Conservation (phyloP, 2,113 vertebrate species). For the Neogobius melanostomus region DNA sequence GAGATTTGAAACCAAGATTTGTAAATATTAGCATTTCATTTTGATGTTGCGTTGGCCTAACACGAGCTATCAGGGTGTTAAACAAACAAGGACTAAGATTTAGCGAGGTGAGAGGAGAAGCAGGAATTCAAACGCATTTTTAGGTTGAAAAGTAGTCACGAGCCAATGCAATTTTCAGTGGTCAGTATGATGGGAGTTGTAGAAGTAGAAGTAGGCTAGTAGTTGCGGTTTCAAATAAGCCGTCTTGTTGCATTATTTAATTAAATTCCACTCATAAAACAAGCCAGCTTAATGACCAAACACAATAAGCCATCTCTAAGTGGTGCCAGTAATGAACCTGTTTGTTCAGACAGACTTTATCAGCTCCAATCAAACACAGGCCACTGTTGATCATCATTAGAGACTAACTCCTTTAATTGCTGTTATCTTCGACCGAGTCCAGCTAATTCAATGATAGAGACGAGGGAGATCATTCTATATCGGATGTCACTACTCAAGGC, state of each 20-base stretch:
- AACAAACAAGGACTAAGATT: neutral
- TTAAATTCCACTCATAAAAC: neutral
- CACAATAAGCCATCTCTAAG: neutral
- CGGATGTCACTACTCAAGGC: neutral
- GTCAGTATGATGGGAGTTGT: too few species aligned
- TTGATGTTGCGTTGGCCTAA: neutral
- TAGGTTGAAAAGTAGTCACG: too few species aligned
- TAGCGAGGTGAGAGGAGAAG: neutral
- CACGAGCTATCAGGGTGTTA: slow-evolving; percentile 2
- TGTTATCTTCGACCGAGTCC: neutral
- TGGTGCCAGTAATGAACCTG: neutral
- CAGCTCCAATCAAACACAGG: neutral
- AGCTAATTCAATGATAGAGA: neutral
- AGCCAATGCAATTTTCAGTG: too few species aligned
- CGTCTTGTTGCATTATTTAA: neutral
- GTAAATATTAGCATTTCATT: slow-evolving; percentile 10
- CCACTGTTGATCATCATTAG: slow-evolving; percentile 1
- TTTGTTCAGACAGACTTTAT: neutral
- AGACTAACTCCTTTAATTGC: slow-evolving; percentile 1
- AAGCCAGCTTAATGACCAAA: neutral
- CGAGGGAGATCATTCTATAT: neutral
- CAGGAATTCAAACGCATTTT: neutral
- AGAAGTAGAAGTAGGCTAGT: neutral
- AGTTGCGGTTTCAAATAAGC: too few species aligned
- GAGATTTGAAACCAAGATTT: slow-evolving; percentile 11